Conservation (phyloP, 2,888 invertebrate genomes). For the Nysson spinosus region DNA sequence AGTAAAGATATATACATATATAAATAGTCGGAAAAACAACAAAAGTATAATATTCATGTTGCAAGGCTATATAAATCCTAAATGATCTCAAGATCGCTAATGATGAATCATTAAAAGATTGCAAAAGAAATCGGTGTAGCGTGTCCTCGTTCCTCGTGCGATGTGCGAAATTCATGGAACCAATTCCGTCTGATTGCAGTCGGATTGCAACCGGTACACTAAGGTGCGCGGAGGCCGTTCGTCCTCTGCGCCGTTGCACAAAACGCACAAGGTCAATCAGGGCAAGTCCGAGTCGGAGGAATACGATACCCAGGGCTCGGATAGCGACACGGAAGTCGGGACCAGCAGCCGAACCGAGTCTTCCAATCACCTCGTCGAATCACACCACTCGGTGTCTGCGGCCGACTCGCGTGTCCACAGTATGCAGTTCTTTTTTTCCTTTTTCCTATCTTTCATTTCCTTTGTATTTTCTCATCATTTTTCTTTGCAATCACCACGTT, state of each 20-base stretch:
- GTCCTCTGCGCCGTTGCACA: constrained; percentile 77
- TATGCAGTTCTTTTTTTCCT: constrained; percentile 64
- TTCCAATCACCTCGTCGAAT: constrained; percentile 78
- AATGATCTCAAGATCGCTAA: too few relatives aligned
- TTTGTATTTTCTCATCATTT: constrained; percentile 29
- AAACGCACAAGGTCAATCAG: constrained; percentile 88
- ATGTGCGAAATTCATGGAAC: constrained; percentile 56
- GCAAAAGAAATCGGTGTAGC: constrained; percentile 37
- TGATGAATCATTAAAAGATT: not conserved
- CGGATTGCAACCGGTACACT: constrained; percentile 78
- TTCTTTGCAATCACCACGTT: too few relatives aligned
- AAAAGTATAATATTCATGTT: too few relatives aligned
- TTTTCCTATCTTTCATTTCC: constrained; percentile 30
- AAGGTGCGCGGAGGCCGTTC: constrained; percentile 77
- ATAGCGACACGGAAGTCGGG: constrained; percentile 88
- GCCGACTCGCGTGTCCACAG: constrained; percentile 77
- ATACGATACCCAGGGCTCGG: constrained; percentile 90
- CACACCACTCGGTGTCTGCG: constrained; percentile 76
- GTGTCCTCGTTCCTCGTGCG: constrained; percentile 53
- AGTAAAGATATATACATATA: too few relatives aligned
- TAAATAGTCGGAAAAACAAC: too few relatives aligned
- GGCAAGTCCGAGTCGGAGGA: constrained; percentile 97
- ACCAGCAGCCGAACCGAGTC: constrained; percentile 79
- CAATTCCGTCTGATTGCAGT: constrained; percentile 77
- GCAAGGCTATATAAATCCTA: too few relatives aligned